These are phyloP conservation scores for Apostichopus japonicus DNA, from an alignment of 35 echinoderm and acorn worm genomes.

Conservation along the genomic window DNA sequence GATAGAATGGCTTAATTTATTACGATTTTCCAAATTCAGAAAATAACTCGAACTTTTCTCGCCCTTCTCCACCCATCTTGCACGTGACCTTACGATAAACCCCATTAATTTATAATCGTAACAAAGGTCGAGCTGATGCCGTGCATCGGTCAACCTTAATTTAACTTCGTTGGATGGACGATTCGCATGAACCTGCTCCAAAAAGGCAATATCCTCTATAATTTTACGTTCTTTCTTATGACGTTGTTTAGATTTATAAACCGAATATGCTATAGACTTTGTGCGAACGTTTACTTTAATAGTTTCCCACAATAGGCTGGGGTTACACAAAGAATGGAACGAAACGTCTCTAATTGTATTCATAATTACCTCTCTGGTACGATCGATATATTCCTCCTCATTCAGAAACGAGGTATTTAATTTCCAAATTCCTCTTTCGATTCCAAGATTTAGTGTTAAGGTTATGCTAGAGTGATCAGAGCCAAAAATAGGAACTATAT, in stretches of 20 bases:
- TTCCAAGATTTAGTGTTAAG: background rate
- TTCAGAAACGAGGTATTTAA: conserved; percentile 1
- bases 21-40: no score
- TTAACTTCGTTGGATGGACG: no score
- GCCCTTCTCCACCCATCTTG: no score
- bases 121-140: no score
- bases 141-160: no score
- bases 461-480: conserved; percentile 46
- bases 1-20: background rate
- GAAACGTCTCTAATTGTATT: background rate
- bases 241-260: conserved; percentile 10
- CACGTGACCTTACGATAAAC: no score
- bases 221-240: background rate
- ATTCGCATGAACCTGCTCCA: conserved; percentile 11
- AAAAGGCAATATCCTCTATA: conserved; percentile 7
- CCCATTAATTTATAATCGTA: no score
- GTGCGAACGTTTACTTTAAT: conserved; percentile 25
- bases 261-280: background rate
- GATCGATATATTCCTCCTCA: background rate
- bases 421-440: conserved; percentile 28
- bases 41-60: background rate
- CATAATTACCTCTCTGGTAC: background rate
- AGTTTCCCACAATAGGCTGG: conserved; percentile 21
- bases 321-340: background rate
- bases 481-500: conserved; percentile 49